Conservation (phyloP, 2,113 vertebrate species). For the Hiodon tergisus region DNA sequence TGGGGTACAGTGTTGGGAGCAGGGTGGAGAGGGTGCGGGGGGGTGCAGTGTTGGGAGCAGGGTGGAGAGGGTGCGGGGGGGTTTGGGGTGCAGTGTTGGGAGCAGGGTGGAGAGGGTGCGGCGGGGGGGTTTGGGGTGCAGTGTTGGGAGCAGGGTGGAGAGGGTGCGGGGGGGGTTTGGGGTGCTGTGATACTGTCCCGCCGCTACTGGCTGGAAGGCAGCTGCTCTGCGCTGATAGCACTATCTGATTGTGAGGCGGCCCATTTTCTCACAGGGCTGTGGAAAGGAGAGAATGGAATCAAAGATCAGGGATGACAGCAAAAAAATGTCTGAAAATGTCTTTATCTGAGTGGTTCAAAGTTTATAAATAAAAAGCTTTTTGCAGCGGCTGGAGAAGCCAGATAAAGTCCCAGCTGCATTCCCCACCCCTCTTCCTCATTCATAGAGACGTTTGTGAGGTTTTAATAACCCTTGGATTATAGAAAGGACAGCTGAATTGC, state of each 20-base stretch:
- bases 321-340: slow-evolving; percentile 63
- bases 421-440: slow-evolving; percentile 45
- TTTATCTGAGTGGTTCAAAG: slow-evolving; percentile 80
- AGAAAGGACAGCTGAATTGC: slow-evolving; percentile 46
- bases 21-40: background rate
- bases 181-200: background rate
- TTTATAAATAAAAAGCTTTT: slow-evolving; percentile 77
- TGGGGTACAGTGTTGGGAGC: background rate
- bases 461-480: slow-evolving; percentile 54
- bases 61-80: too few relatives aligned
- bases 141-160: too few relatives aligned
- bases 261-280: slow-evolving; percentile 67
- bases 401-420: slow-evolving; percentile 65
- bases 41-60: background rate
- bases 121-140: background rate
- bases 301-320: slow-evolving; percentile 76
- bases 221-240: slow-evolving; percentile 69
- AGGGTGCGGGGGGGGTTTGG: background rate
- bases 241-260: slow-evolving; percentile 72
- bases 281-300: slow-evolving; percentile 73
- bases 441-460: slow-evolving; percentile 54
- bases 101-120: too few relatives aligned
- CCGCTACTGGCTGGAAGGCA: slow-evolving; percentile 36
- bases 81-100: background rate
- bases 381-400: slow-evolving; percentile 60